Percentiles rank a stretch among this genome's conserved stretches.
These are phyloP conservation scores for Circaetus cinerascens DNA, from an alignment of 2,113 vertebrate genomes.

Conservation along the genomic window DNA sequence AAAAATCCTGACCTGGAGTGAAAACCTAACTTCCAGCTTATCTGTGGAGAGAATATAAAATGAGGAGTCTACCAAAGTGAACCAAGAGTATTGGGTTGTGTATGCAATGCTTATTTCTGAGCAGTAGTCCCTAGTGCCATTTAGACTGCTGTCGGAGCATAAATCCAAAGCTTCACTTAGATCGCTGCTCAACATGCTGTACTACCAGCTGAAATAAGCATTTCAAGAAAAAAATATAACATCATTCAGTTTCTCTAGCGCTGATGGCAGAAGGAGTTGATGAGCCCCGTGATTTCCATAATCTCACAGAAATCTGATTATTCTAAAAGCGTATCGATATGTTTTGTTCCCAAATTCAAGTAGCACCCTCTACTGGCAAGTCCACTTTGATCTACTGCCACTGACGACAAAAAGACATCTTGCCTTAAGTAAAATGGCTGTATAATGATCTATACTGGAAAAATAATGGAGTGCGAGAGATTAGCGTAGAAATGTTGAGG, in stretches of 20 bases:
- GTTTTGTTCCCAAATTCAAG: neutral
- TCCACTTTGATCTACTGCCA: neutral
- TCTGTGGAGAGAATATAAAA: neutral
- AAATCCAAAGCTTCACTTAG: neutral
- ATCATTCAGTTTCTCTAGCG: neutral
- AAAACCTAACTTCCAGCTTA: neutral
- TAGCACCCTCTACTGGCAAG: constrained; percentile 6
- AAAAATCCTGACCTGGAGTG: neutral
- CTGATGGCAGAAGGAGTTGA: neutral
- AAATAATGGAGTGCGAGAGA: neutral
- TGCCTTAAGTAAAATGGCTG: neutral
- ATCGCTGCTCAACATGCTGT: neutral
- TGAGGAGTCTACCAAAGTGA: neutral
- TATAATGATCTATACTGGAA: neutral
- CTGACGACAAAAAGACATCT: neutral
- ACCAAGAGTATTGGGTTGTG: neutral
- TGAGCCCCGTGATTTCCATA: neutral
- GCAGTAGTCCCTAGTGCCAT: neutral
- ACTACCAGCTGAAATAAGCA: neutral
- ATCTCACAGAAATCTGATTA: neutral
- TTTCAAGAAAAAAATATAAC: neutral
- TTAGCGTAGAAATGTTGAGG: neutral
- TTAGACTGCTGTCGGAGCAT: neutral
- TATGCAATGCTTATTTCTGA: neutral
- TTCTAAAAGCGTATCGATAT: neutral